Percentiles rank a stretch among this genome's conserved stretches.
These are phyloP conservation scores for Eciton burchellii DNA, from an alignment of 1,140 invertebrate species.

Conservation along the genomic window DNA sequence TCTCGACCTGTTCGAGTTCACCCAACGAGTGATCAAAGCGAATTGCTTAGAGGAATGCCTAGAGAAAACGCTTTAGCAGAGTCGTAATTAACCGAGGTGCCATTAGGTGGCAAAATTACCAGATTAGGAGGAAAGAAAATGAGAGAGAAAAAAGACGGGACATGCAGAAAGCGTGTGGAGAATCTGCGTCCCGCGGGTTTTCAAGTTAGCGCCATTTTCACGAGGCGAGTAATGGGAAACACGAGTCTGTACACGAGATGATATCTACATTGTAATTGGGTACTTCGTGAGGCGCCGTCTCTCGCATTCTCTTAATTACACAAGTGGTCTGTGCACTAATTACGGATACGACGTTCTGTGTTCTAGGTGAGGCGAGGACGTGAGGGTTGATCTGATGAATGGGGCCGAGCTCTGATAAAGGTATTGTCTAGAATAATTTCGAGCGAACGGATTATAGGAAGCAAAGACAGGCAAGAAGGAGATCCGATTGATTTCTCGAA, in stretches of 20 bases:
- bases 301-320: conserved; percentile 67
- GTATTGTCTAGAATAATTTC: conserved; percentile 72
- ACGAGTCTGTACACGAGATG: conserved; percentile 23
- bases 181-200: not conserved
- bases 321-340: conserved; percentile 64
- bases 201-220: not conserved
- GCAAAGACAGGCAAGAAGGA: not conserved
- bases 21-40: no score
- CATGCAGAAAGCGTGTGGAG: conserved; percentile 33
- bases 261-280: conserved; percentile 55
- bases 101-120: no score
- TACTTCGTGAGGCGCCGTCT: conserved; percentile 27
- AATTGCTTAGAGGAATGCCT: no score
- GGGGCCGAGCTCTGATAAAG: conserved; percentile 65
- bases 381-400: conserved; percentile 69
- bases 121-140: not conserved
- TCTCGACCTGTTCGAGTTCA: no score
- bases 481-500: conserved; percentile 19
- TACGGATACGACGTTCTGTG: conserved; percentile 65
- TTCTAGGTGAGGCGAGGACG: conserved; percentile 69
- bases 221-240: not conserved
- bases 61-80: no score
- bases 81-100: no score
- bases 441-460: not conserved
- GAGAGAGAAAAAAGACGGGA: not conserved